Base-by-base conservation (phyloP, 1,140 invertebrate species). In the Agrilus planipennis region DNA sequence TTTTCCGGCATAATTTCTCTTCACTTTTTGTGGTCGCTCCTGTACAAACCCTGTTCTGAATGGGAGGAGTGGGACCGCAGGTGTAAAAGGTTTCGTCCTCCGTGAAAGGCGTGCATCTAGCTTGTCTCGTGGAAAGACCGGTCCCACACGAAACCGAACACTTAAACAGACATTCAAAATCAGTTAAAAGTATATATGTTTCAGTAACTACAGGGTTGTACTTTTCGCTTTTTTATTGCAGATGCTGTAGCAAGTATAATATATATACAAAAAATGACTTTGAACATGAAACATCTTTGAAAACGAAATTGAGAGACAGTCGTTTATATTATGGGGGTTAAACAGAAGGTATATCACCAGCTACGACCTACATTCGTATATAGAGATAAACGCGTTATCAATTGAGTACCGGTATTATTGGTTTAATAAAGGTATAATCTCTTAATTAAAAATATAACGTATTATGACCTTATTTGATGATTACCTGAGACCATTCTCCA, bases 61-160 rank as follows among this genome's bases (percentile, higher is more conserved):
- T 39, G 47, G 62, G 42, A 37, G 61, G 47, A n/a, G 49, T 37
- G 53, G 64, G 41, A 32, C 63, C 44, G 59, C 71, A 75, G 4
- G 67, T 57, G 10, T 67, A 73, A 31, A 71, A 67, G 15, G 64
- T 56, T 34, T 60, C 55, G 14, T 61, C 64, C 31, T 67, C 51
- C 4, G 62, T 35, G n/a, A n/a, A n/a, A 2, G 67, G 64, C 11
- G 77, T 73, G 60, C 87, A 90, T 1, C 65, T 62, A 1, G 84
- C 72, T 5, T 68, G 65, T 9, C 83, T 65, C 1, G 65, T 65
- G 25, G 81, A 76, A 2, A 75, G 51, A 0, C 86, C 86, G 37
- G 67, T 63, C 0, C 84, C 84, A 64, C 87, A 89, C 5, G 71
- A 73, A 23, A 70, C 63, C 0, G 84, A 87, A 64, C 86, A 90